These are phyloP conservation scores for Thaleichthys pacificus DNA, from an alignment of 2,797 vertebrate species.

Conservation along the genomic window DNA sequence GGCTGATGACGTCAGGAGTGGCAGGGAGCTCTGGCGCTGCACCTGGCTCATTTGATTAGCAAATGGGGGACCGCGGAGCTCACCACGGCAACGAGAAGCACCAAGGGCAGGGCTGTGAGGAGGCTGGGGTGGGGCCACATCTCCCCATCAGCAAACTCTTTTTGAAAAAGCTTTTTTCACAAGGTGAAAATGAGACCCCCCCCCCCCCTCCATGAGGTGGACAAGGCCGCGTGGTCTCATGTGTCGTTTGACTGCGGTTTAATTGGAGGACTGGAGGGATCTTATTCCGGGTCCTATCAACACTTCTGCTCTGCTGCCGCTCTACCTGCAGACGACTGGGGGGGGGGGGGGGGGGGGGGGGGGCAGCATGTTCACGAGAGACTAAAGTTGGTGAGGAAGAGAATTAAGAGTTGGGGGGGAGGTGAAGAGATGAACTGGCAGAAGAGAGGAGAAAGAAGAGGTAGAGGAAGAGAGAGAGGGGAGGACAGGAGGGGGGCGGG, in stretches of 20 bases:
- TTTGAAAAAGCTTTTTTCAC: neutral
- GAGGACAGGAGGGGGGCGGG: neutral
- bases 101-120: neutral
- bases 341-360: neutral
- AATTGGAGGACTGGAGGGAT: neutral
- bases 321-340: neutral
- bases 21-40: constrained; percentile 49
- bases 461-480: neutral
- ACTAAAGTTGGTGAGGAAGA: neutral
- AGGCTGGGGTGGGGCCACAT: neutral
- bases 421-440: neutral
- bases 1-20: constrained; percentile 35
- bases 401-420: neutral
- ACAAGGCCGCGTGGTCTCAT: neutral
- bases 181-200: neutral
- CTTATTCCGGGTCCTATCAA: constrained; percentile 7
- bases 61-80: constrained; percentile 58
- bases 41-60: constrained; percentile 75
- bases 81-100: constrained; percentile 10
- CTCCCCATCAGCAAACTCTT: neutral
- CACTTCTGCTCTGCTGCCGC: neutral
- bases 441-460: neutral
- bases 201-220: neutral
- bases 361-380: neutral
- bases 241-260: neutral